Base-by-base conservation (phyloP, 1,140 invertebrate genomes). In the Octopus bimaculoides region DNA sequence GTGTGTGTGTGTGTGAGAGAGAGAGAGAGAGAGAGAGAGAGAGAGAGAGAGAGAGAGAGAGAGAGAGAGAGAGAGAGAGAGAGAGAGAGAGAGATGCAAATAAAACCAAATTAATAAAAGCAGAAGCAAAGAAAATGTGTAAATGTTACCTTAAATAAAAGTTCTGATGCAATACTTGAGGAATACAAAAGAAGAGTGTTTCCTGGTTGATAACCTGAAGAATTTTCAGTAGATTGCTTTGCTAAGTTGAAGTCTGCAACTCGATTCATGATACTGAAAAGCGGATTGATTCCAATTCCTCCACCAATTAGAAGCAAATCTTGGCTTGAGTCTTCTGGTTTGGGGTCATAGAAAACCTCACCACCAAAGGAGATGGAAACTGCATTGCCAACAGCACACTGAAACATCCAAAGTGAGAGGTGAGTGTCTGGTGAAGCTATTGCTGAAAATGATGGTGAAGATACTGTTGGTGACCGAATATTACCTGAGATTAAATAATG, bases 251-350 rank as follows among this genome's bases (percentile, higher is more conserved):
- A 17, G 76, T 88, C 82, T 17, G 82, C 79, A 71, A 87, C 83
- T 81, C 90, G 86, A 69, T 83, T 80, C 2, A 90, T 53, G 61
- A 91, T 91, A 75, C 89, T 89, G 17, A 82, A 83, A 8, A 90
- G 75, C 20, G 90, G 90, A 81, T 91, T 91, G 54, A 91, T 89
- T 20, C 90, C 90, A 69, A 91, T 88, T 8, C 90, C 90, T 41
- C 90, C 90, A 20, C 89, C 90, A 75, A 91, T 81, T n/a, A 90
- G 82, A n/a, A 91, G 73, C 20, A 90, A 77, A 76, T 89, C 82
- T 14, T 78, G 54, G 69, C 78, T 55, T 0, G 74, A 55, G 6
- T 83, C 69, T 52, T 80, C 77, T 75, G 76, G 52, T 14, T 75
- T 52, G 12, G 84, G 84, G 77, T 88, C 85, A 82, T 86, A 89